These are phyloP conservation scores for Propsilocerus akamusi DNA, from an alignment of 1,140 invertebrate genomes.

Conservation along the genomic window DNA sequence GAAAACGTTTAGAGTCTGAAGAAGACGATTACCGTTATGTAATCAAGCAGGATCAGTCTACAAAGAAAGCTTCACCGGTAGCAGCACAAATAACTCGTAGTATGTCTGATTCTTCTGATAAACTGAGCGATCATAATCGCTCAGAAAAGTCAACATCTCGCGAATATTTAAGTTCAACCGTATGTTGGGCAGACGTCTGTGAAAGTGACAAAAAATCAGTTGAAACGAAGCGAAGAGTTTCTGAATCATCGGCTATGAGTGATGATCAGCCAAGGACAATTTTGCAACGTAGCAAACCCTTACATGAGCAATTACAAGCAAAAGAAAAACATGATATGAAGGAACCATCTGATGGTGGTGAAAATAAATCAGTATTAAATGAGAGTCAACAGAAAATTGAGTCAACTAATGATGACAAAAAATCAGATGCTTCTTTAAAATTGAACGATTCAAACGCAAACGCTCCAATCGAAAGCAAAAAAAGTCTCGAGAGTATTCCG, in stretches of 20 bases:
- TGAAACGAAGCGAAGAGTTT: constrained; percentile 1
- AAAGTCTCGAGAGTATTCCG: constrained; percentile 4
- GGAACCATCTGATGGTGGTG: not conserved
- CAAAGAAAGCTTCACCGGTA: not conserved
- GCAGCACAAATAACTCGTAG: constrained; percentile 13
- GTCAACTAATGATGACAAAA: not conserved
- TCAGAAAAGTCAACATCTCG: constrained; percentile 21
- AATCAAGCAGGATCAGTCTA: not conserved
- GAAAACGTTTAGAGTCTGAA: constrained; percentile 11
- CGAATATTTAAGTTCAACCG: constrained; percentile 8
- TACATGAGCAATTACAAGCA: constrained; percentile 3
- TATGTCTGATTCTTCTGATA: constrained; percentile 17
- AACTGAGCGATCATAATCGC: constrained; percentile 10
- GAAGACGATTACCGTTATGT: constrained; percentile 10
- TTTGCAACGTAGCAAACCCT: not conserved
- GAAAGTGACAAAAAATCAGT: constrained; percentile 12
- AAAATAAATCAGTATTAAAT: constrained; percentile 2
- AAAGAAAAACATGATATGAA: constrained; percentile 1
- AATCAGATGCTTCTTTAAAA: not conserved
- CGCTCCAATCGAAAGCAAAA: constrained; percentile 9
- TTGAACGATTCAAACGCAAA: constrained; percentile 5
- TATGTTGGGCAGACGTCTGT: not conserved
- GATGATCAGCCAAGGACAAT: not conserved
- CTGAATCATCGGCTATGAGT: constrained; percentile 5
- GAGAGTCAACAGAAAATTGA: constrained; percentile 5